Evolutionary conservation across 2,888 invertebrate species (phyloP), one percentile per base, ranked within the genome.

Genomic region (Drosophila mayaguana): DNA sequence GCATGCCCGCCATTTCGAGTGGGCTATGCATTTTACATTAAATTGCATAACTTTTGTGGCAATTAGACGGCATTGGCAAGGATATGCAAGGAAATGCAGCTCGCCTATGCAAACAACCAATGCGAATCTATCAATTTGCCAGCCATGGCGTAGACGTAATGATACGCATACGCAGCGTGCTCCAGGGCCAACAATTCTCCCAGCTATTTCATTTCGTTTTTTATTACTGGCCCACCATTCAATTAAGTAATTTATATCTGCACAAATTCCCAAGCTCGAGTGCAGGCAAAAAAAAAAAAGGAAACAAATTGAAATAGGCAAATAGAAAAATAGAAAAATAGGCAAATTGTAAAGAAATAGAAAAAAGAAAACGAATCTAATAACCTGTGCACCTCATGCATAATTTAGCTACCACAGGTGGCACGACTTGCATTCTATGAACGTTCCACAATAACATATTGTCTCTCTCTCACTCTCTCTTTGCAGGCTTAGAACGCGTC

Each of bases 401-500:
- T 75, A 63, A 67, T 77, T 73, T 16, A 80, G 20, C 32, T 51
- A n/a, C 18, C 25, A n/a, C 50, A 72, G 60, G 20, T 45, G 62
- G 42, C 43, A 70, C 28, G 51, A 51, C 55, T 59, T 63, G 20
- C 28, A 38, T 32, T 14, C 32, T 11, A 32, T 45, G 34, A 28
- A 54, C 61, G 3, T 53, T 9, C 32, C 9, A 16, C 38, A 53
- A 55, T 48, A 28, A 48, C 22, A 36, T 38, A n/a, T 14, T 22
- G 16, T 16, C 22, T 60, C 22, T 38, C 16, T 28, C n/a, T 12
- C 2, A 32, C n/a, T 42, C 38, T 48, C 8, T 11, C 2, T 20
- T 57, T 28, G n/a, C 94, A 97, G 97, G 97, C 96, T 95, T 97
- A 96, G 97, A 97, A 96, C 96, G 97, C 95, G 96, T 97, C 95